A percentile compares a stretch with the other conserved stretches of the same genome.
Conservation (phyloP, 2,797 vertebrate species). For the Sebastes miniatus region DNA sequence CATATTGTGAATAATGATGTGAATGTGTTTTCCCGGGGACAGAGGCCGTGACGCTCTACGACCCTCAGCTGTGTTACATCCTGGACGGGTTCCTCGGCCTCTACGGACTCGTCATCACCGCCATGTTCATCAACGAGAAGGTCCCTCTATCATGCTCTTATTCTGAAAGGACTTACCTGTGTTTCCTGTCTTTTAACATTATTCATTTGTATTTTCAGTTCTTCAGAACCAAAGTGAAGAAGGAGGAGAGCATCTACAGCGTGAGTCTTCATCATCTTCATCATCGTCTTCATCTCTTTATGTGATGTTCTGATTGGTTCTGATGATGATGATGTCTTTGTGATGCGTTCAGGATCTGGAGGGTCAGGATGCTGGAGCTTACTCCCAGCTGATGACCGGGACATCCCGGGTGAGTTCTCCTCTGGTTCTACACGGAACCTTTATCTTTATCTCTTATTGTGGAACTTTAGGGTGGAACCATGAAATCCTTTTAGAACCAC, state of each 20-base stretch:
- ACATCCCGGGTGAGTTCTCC: conserved; percentile 52
- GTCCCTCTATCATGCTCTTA: conserved; percentile 34
- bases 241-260: neutral
- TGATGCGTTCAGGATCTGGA: conserved; percentile 32
- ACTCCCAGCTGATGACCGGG: neutral
- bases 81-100: conserved; percentile 91
- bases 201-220: conserved; percentile 46
- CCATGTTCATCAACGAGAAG: conserved; percentile 87
- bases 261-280: conserved; percentile 43
- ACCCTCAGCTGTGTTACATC: conserved; percentile 88
- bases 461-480: no score
- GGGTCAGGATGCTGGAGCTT: neutral
- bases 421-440: neutral
- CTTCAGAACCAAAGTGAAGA: conserved; percentile 43
- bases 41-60: conserved; percentile 78
- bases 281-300: no score
- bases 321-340: no score
- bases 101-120: conserved; percentile 89
- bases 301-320: no score
- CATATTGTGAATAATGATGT: no score
- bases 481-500: no score
- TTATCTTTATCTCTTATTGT: no score
- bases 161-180: neutral
- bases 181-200: no score
- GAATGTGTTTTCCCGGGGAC: conserved; percentile 6